Base-by-base conservation (phyloP, 1,140 invertebrate genomes). In the Ips nitidus region DNA sequence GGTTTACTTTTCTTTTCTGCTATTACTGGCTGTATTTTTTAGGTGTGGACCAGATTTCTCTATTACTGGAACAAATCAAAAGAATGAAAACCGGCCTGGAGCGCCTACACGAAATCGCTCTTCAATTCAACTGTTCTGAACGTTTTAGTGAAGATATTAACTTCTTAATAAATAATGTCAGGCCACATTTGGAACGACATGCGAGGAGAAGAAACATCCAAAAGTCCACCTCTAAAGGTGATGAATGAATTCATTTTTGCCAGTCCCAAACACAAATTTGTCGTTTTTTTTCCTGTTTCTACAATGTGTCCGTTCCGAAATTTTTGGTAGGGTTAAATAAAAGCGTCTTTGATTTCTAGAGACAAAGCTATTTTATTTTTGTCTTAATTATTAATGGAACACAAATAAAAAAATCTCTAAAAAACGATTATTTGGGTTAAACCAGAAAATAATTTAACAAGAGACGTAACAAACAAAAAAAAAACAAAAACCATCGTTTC, bases 11-110 rank as follows among this genome's bases (percentile, higher is more conserved):
- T 7, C 4, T 4, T 4, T 8, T 37, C 36, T 55, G 4, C 4
- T 39, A 38, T 58, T 7, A 58, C 36, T 55, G 1, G 6, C 53
- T 55, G n/a, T 55, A 55, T 66, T 43, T 70, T 64, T 59, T 40
- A 74, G 74, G 62, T 41, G 68, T 41, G 56, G 71, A 73, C 43
- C 74, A 75, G 43, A 41, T 73, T 36, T 40, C 59, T 4, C n/a
- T 52, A 0, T 56, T 76, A 41, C 60, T 71, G 7, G 69, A 72
- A 60, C 73, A 76, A 67, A 72, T 76, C 22, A 55, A 75, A 59
- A 75, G 72, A 69, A 73, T 76, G 73, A 76, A 75, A 62, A 70
- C 63, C 6, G 73, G 75, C 22, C 67, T 76, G 63, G 60, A 76
- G 52, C 52, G 71, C 5, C 61, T 76, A 1, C 75, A 74, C 50